Conservation (phyloP, 2,797 vertebrate genomes). For the Streptopelia turtur region DNA sequence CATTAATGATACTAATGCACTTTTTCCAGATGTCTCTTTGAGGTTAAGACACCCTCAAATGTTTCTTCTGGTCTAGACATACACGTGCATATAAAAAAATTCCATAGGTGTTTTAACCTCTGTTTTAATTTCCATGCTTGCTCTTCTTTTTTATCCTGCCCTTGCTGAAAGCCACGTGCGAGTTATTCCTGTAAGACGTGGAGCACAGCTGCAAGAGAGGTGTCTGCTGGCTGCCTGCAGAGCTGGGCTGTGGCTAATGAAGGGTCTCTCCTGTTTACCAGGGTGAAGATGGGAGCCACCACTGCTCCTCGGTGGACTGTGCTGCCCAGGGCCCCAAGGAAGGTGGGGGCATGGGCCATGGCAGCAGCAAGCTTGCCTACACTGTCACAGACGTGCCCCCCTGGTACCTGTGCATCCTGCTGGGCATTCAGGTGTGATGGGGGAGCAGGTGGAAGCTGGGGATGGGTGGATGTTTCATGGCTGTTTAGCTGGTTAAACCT, state of each 20-base stretch:
- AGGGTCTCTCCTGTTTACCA: conserved; percentile 62
- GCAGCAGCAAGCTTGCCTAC: conserved; percentile 83
- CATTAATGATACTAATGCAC: background rate
- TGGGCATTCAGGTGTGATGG: conserved; percentile 89
- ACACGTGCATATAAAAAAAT: background rate
- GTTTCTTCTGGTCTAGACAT: background rate
- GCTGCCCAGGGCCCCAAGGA: background rate
- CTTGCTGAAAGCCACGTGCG: background rate
- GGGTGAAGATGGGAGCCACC: conserved; percentile 75
- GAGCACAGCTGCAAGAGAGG: background rate
- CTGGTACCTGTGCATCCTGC: conserved; percentile 93
- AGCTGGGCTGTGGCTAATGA: background rate
- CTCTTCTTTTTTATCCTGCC: background rate
- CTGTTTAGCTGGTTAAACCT: background rate
- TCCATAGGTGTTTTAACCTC: background rate
- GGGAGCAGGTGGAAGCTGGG: background rate
- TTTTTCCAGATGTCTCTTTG: background rate
- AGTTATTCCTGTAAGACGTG: background rate
- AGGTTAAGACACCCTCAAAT: background rate
- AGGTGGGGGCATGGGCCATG: background rate
- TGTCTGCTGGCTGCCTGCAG: accelerated
- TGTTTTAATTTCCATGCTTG: background rate
- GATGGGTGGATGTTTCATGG: background rate
- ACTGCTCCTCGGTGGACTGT: conserved; percentile 63
- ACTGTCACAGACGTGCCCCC: conserved; percentile 88